Conservation (phyloP, 2,113 vertebrate genomes). For the Semnornis frantzii region DNA sequence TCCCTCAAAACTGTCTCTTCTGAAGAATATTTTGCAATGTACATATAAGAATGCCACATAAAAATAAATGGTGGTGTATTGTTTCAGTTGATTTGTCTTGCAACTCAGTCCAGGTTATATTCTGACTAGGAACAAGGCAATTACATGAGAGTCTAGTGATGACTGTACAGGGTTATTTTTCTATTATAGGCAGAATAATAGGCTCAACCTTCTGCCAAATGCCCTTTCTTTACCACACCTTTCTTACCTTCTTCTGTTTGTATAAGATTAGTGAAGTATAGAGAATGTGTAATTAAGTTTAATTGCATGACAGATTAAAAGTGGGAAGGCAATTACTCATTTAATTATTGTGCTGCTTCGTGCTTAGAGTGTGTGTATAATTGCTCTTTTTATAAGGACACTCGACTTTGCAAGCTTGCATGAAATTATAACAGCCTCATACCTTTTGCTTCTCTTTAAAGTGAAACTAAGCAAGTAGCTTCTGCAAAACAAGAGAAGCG, state of each 20-base stretch:
- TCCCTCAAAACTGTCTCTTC: background rate
- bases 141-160: background rate
- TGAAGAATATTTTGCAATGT: background rate
- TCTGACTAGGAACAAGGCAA: background rate
- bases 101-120: background rate
- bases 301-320: conserved; percentile 74
- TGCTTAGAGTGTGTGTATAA: conserved; percentile 56
- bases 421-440: conserved; percentile 12
- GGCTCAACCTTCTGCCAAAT: conserved; percentile 28
- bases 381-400: conserved; percentile 64
- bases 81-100: background rate
- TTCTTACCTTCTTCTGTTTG: conserved; percentile 60
- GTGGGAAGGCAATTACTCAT: conserved; percentile 73
- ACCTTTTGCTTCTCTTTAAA: background rate
- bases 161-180: background rate
- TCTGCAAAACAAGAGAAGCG: background rate
- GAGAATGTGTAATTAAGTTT: conserved; percentile 73
- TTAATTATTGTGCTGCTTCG: conserved; percentile 67
- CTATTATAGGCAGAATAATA: background rate
- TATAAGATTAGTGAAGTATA: conserved; percentile 64
- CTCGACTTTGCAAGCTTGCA: conserved; percentile 44
- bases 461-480: background rate
- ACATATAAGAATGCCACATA: background rate
- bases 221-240: conserved; percentile 51
- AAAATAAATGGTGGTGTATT: background rate